Conservation (phyloP, 2,797 vertebrate genomes). For the Columba guinea region DNA sequence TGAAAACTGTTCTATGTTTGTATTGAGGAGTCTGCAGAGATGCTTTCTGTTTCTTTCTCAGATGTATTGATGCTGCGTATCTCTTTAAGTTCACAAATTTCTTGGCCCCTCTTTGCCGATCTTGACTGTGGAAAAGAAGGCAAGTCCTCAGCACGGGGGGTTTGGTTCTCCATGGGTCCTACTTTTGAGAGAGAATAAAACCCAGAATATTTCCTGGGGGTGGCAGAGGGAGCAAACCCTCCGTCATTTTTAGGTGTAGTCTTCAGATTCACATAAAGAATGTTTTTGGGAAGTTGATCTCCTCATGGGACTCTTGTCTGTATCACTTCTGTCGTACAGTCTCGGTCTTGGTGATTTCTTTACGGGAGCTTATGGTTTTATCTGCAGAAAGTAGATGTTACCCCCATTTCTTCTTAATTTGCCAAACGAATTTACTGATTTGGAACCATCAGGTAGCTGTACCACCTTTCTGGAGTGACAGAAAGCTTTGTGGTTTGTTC, state of each 20-base stretch:
- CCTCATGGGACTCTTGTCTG: not conserved
- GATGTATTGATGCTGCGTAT: not conserved
- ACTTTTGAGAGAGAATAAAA: not conserved
- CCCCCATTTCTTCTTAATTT: not conserved
- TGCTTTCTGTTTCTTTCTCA: not conserved
- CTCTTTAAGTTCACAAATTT: not conserved
- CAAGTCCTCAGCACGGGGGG: not conserved
- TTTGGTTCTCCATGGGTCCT: constrained; percentile 9
- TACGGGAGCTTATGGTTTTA: not conserved
- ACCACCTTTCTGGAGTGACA: not conserved
- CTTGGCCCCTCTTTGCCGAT: not conserved
- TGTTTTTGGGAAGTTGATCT: not conserved
- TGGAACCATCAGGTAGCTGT: not conserved
- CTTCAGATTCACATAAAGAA: not conserved
- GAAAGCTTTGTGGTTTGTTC: not conserved
- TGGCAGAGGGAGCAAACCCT: not conserved
- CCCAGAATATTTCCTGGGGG: not conserved
- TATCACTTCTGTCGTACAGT: not conserved
- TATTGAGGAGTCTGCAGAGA: not conserved
- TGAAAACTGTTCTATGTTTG: not conserved
- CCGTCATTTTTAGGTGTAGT: not conserved
- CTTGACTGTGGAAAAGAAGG: not conserved
- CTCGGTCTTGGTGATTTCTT: not conserved
- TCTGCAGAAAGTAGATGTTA: not conserved
- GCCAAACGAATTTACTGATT: not conserved